Evolutionary conservation across 2,113 vertebrate genomes (phyloP), one percentile per base, ranked within the genome.

Genomic region (Oceanites oceanicus): DNA sequence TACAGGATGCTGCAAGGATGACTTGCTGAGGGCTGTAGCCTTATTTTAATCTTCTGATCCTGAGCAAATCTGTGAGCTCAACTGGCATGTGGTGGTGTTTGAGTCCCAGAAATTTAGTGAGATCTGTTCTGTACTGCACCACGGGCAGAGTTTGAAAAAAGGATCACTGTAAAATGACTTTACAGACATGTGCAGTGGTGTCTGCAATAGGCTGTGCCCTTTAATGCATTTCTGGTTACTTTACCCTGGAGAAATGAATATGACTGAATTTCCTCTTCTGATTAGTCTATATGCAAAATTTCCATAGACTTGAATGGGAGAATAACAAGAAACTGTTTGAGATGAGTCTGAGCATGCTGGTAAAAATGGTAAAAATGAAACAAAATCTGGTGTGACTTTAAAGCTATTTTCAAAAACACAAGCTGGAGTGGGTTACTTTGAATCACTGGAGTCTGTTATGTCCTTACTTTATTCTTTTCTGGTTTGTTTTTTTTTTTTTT

Each of bases 321-420:
- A 71, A 73, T 61, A 82, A 50, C 50, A 74, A 81, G 86, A 62
- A 84, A 49, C 52, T 59, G 67, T 76, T 88, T 56, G 80, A 94
- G 89, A 85, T 77, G 55, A 89, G 92, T 50, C 73, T 90, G 84
- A 92, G 53, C 89, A 7, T 50, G 87, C 70, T 95, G 89, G 56
- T 84, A 65, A 63, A 95, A 92, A 89, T 27, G 73, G 56, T 84
- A 63, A 63, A 95, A 92, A 89, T 30, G 74, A 94, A 92, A 89
- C 49, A 95, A 90, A 92, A 49, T 66, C 58, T 86, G 36, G 52
- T 91, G 86, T 85, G 81, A 90, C 55, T 91, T 90, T 6, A 79
- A 66, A 92, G 78, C 72, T 95, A 71, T 95, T 96, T 96, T 94
- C 76, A 50, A 88, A 93, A 74, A 18, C 42, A 62, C 74, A 94